Conservation (phyloP, 2,113 vertebrate genomes). For the Oenanthe melanoleuca region DNA sequence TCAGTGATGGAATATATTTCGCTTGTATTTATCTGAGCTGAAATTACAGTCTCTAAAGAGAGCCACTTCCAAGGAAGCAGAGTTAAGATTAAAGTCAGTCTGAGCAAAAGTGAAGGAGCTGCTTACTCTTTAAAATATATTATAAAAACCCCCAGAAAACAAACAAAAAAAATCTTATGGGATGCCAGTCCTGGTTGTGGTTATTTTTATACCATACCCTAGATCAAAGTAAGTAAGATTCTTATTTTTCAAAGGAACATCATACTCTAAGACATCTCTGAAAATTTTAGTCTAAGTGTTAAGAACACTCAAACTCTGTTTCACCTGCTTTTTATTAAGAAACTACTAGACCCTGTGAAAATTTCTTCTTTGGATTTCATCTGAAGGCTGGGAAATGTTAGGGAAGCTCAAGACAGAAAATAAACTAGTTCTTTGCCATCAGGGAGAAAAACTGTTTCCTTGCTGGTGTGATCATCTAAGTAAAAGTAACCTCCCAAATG, state of each 20-base stretch:
- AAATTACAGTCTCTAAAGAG: not conserved
- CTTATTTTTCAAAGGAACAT: conserved; percentile 47
- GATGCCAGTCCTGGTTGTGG: not conserved
- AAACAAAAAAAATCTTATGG: not conserved
- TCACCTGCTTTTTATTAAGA: conserved; percentile 52
- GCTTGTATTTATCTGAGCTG: not conserved
- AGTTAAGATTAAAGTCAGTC: conserved; percentile 40
- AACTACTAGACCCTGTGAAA: not conserved
- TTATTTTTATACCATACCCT: conserved; percentile 20
- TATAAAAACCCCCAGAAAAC: not conserved
- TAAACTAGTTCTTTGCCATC: not conserved
- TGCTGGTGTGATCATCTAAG: not conserved
- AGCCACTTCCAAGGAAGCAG: not conserved
- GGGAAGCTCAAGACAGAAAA: not conserved
- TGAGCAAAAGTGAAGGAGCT: not conserved
- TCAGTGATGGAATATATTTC: not conserved
- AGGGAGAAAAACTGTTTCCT: not conserved
- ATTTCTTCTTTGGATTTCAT: not conserved
- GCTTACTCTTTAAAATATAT: not conserved
- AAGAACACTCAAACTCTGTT: conserved; percentile 32
- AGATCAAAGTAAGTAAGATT: conserved; percentile 43
- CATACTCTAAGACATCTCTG: not conserved
- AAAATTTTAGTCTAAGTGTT: conserved; percentile 25
- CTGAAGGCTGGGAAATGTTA: not conserved
- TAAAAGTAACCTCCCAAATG: not conserved